These are phyloP conservation scores for Campylorhamphus procurvoides DNA, from an alignment of 2,113 vertebrate species.

Conservation along the genomic window DNA sequence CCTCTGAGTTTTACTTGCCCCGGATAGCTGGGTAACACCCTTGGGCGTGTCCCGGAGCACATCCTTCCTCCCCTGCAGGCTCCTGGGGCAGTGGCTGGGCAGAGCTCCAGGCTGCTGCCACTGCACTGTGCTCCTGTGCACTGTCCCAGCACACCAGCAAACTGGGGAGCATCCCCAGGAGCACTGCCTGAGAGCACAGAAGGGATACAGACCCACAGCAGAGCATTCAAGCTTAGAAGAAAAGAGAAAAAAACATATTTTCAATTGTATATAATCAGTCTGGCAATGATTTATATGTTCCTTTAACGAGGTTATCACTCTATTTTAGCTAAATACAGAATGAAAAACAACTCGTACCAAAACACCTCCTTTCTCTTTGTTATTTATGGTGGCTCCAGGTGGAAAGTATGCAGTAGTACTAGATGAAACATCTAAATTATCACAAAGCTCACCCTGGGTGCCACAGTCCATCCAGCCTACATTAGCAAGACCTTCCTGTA, in stretches of 20 bases:
- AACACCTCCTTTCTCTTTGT: constrained; percentile 80
- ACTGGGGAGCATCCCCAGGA: not conserved
- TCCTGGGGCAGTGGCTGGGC: not conserved
- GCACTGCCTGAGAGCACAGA: not conserved
- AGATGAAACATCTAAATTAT: constrained; percentile 85
- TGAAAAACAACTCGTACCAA: constrained; percentile 81
- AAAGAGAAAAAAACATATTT: not conserved
- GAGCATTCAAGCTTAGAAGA: not conserved
- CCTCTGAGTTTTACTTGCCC: not conserved
- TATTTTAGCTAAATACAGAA: constrained; percentile 15
- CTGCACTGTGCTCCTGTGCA: not conserved
- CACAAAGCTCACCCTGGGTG: constrained; percentile 86
- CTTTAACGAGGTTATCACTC: not conserved
- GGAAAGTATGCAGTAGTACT: constrained; percentile 91
- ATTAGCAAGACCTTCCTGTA: constrained; percentile 90
- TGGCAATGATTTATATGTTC: not conserved
- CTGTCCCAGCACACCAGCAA: not conserved
- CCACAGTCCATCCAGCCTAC: constrained; percentile 95
- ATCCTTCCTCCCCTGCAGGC: not conserved
- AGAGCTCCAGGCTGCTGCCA: not conserved
- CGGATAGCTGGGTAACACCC: not conserved
- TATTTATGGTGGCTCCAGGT: constrained; percentile 85
- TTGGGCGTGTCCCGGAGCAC: not conserved
- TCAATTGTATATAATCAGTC: not conserved
- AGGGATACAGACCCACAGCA: not conserved